Base-by-base conservation (phyloP, 2,888 invertebrate species). In the Deroplatys truncata region DNA sequence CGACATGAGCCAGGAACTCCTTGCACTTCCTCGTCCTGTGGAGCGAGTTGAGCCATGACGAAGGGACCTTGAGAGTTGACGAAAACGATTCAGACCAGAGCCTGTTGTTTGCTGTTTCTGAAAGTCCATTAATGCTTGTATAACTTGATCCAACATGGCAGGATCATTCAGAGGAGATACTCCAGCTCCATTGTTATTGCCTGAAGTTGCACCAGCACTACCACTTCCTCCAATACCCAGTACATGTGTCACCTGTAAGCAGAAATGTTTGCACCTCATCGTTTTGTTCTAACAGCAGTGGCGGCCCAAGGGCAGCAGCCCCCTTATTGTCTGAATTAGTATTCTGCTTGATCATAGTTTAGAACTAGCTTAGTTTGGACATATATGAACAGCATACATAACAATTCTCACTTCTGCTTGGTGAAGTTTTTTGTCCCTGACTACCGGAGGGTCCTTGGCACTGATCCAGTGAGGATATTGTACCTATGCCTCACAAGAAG, bases 151-250 rank as follows among this genome's bases (percentile, higher is more conserved):
- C 28, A 90, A 88, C 72, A 88, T 88, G 8, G 84, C 89, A 16
- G 89, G 91, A 92, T 96, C 96, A 86, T 96, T 93, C 2, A 95
- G 85, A 31, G 88, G 88, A 8, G 85, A 56, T 2, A 25, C 28
- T 20, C 86, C 56, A 49, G 88, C 56, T 43, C 86, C 84, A 82
- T 31, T 83, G 88, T 89, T 72, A n/a, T 35, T 10, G 16, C 84
- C 15, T 2, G 25, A 15, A 28, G 86, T 16, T 16, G 5, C 83
- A 82, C 86, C 82, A 28, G 72, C 25, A 28, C 82, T 35, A 16
- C 28, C 31, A 35, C 82, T 20, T 31, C 83, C 84, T 16, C 49
- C 86, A n/a, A 89, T n/a, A 0, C 86, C 86, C 29, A 87, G n/a
- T 4, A 28, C 56, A 31, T 83, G 84, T n/a, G 49, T 82, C 8